A percentile compares a stretch with the other conserved stretches of the same genome.
phyloP scores from a whole-genome alignment of 2,888 invertebrate species.

The Drosophila kanekoi region DNA sequence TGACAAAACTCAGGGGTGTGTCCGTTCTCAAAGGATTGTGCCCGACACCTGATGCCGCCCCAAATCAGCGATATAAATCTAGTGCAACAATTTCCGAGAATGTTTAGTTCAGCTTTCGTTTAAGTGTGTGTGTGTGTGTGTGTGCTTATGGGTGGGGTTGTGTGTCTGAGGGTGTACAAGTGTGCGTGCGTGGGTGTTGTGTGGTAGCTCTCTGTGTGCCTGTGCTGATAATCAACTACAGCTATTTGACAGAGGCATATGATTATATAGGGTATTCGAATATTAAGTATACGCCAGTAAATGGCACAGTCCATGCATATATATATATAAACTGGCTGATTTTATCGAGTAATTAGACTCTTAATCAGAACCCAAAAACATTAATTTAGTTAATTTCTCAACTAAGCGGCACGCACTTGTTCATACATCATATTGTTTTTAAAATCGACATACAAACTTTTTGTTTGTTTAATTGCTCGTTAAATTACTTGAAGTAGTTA shows the following conservation, averaged over 20 bases:
- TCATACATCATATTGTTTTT: too few relatives aligned
- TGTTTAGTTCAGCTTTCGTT: slow-evolving; percentile 41
- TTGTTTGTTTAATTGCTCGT: too few relatives aligned
- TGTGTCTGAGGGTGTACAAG: slow-evolving; percentile 1
- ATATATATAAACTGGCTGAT: not conserved
- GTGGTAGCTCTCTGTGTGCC: not conserved
- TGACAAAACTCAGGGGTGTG: slow-evolving; percentile 44
- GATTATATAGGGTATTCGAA: slow-evolving; percentile 1
- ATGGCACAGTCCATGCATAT: not conserved
- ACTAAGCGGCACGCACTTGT: not conserved
- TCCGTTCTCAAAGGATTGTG: slow-evolving; percentile 1
- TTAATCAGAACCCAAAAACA: not conserved
- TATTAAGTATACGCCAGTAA: not conserved
- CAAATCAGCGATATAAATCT: slow-evolving; percentile 62
- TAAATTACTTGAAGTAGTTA: too few relatives aligned
- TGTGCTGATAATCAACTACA: slow-evolving; percentile 2
- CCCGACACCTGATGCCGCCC: slow-evolving; percentile 26
- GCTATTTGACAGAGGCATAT: slow-evolving; percentile 2
- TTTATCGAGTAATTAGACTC: slow-evolving; percentile 2
- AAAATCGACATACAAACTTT: too few relatives aligned
- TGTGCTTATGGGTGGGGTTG: not conserved
- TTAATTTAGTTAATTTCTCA: not conserved
- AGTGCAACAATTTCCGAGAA: slow-evolving; percentile 57
- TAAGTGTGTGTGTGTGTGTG: slow-evolving; percentile 8
- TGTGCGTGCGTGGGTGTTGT: not conserved